Percentiles rank a stretch among this genome's conserved stretches.
These are phyloP conservation scores for Scaptomyza reducta DNA, from an alignment of 2,888 invertebrate species.

Conservation along the genomic window DNA sequence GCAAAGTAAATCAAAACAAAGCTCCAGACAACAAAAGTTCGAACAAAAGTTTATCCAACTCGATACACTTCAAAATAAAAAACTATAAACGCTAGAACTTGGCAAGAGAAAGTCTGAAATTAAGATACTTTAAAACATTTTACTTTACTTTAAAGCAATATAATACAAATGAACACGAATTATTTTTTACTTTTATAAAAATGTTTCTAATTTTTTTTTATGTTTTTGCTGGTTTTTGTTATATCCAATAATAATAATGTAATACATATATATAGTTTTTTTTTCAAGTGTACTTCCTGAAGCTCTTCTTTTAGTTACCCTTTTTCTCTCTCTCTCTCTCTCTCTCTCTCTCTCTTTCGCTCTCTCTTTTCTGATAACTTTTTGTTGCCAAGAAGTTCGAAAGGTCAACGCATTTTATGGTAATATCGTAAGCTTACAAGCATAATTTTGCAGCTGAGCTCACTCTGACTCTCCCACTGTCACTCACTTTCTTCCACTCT, in stretches of 20 bases:
- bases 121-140: background rate
- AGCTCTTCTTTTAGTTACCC: too few species aligned
- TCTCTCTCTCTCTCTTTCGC: background rate
- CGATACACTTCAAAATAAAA: background rate
- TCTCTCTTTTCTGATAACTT: constrained; percentile 16
- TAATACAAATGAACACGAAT: too few species aligned
- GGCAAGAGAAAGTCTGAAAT: too few species aligned
- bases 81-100: background rate
- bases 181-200: too few species aligned
- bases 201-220: too few species aligned
- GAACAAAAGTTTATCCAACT: constrained; percentile 26
- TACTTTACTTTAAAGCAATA: background rate
- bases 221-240: too few species aligned
- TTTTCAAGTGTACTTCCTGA: background rate
- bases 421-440: constrained; percentile 65
- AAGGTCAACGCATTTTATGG: constrained; percentile 68
- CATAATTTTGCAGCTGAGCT: constrained; percentile 66
- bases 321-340: background rate
- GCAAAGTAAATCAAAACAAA: constrained; percentile 56
- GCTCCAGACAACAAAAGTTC: constrained; percentile 48
- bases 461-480: background rate
- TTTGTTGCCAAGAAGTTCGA: constrained; percentile 47
- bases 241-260: too few species aligned
- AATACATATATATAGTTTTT: background rate
- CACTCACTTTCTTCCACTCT: background rate